phyloP scores from a whole-genome alignment of 2,888 invertebrate genomes.

The Amaurobius ferox region DNA sequence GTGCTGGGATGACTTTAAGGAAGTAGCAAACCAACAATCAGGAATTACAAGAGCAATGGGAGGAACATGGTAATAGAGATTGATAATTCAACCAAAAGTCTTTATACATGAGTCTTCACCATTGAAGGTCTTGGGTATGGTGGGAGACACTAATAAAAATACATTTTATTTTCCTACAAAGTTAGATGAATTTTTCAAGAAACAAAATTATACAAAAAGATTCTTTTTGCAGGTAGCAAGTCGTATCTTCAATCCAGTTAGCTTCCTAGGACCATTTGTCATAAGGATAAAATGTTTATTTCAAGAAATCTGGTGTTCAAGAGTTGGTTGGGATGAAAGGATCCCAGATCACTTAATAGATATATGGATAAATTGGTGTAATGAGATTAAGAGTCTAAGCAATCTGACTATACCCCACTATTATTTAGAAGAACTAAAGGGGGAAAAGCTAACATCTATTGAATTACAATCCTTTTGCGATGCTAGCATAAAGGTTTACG shows the following conservation, averaged over 20 bases:
- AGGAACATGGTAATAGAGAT: too few species aligned
- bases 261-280: neutral
- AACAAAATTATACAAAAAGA: neutral
- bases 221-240: neutral
- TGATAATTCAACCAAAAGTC: too few species aligned
- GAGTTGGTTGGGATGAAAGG: neutral
- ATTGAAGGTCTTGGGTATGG: neutral
- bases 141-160: neutral
- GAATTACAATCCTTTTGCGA: constrained; percentile 24
- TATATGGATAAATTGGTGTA: constrained; percentile 1
- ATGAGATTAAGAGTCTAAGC: neutral
- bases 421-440: neutral
- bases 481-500: constrained; percentile 15
- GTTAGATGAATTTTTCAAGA: neutral
- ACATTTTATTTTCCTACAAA: neutral
- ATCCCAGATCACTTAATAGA: neutral
- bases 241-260: constrained; percentile 14
- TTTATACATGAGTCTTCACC: neutral
- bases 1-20: too few species aligned
- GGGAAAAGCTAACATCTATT: neutral
- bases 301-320: constrained; percentile 11
- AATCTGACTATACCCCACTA: neutral
- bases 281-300: constrained; percentile 23
- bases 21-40: too few species aligned
- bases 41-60: too few species aligned